A percentile compares a stretch with the other conserved stretches of the same genome.
Evolutionary conservation across 2,113 vertebrate genomes (phyloP).

Genomic region (Rhinichthys klamathensis): DNA sequence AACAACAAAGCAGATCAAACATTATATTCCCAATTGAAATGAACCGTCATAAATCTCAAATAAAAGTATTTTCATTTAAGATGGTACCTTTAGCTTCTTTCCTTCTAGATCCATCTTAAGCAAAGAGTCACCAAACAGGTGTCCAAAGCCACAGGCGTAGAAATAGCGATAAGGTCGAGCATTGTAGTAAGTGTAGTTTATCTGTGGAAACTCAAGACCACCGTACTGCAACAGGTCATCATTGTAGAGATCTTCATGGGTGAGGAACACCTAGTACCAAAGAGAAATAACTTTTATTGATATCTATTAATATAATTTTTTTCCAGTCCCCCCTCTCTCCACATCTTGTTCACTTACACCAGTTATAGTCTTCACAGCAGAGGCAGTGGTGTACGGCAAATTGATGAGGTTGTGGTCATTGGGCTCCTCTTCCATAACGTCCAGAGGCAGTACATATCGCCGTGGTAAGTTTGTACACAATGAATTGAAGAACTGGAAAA

Average conservation of each 20-base stretch:
- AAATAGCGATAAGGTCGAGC: conserved; percentile 85
- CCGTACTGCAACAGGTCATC: conserved; percentile 81
- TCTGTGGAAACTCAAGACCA: conserved; percentile 91
- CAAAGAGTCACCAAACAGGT: conserved; percentile 85
- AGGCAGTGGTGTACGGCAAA: conserved; percentile 76
- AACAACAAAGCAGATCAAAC: background rate
- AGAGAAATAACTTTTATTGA: background rate
- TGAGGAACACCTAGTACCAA: conserved; percentile 81
- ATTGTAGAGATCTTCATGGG: conserved; percentile 82
- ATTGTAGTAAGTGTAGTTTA: conserved; percentile 83
- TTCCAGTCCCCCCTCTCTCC: background rate
- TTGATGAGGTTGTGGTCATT: conserved; percentile 80
- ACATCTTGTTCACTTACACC: conserved; percentile 71
- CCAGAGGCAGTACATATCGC: conserved; percentile 87
- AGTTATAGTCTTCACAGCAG: conserved; percentile 77
- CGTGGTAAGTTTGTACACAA: conserved; percentile 79
- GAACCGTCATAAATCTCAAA: background rate
- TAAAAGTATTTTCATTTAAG: background rate
- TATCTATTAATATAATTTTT: background rate
- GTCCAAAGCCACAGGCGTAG: conserved; percentile 87
- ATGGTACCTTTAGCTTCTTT: conserved; percentile 84
- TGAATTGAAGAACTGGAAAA: conserved; percentile 79
- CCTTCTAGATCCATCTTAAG: conserved; percentile 88
- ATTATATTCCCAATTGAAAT: background rate
- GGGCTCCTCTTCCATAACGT: conserved; percentile 70